Evolutionary conservation across 1,140 invertebrate genomes (phyloP).

Genomic region (Caenorhabditis elegans): WBcel235 BX284603.4:12654501-12655000

Average conservation of each 20-base stretch:
- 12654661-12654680: constrained; percentile 86
- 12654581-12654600: no score
- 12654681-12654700: constrained; percentile 72
- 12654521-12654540: no score
- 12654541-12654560: no score
- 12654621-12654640: no score
- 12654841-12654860: constrained; percentile 79
- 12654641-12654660: no score
- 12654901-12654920: constrained; percentile 87
- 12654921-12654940: constrained; percentile 85
- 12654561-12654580: no score
- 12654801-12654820: constrained; percentile 86
- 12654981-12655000: constrained; percentile 78
- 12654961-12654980: constrained; percentile 18
- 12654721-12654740: constrained; percentile 60
- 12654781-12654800: constrained; percentile 96
- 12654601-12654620: no score
- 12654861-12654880: constrained; percentile 93
- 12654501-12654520: no score
- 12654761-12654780: constrained; percentile 90
- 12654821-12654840: constrained; percentile 79
- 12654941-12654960: constrained; percentile 89
- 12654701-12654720: constrained; percentile 58
- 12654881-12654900: constrained; percentile 89
- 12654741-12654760: constrained; percentile 85